Base-by-base conservation (phyloP, 1,140 invertebrate species). In the Antheraea mylitta region DNA sequence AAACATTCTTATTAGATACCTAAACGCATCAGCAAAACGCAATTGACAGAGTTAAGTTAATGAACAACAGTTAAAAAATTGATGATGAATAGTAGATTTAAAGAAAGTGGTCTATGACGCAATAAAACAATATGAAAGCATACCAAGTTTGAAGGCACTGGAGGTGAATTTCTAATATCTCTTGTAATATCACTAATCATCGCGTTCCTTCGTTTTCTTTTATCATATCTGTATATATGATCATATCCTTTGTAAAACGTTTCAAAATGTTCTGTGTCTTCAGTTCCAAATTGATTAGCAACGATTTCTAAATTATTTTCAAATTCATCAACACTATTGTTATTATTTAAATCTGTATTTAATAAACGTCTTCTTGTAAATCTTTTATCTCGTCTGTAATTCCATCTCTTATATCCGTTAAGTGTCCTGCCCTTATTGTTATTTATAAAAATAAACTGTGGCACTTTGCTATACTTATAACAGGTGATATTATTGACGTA, bases 341-440 rank as follows among this genome's bases (percentile, higher is more conserved):
- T 63, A 60, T 73, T 67, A 18, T n/a, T 18, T 8, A 18, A 37
- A 38, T 38, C 37, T 42, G 11, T 6, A 6, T 42, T n/a, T 4
- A 18, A 38, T 37, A 7, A 37, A 42, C 11, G 19, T 18, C 18
- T 42, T 53, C 45, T 53, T 16, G 11, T 30, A 60, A 73, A 75
- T 64, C 79, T 75, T 68, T 78, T 85, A 16, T 71, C 69, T 19
- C 83, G 68, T 19, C 75, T 75, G 78, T 76, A 80, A 64, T 79
- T 69, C 83, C 77, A 84, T 71, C 64, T 9, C 38, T 53, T 48
- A 63, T 48, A 64, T 67, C 66, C 36, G 53, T 22, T 70, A 67
- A 70, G n/a, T 67, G 42, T 71, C 0, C n/a, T 59, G 48, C 63
- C 64, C 37, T 69, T 64, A 48, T 69, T 72, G 62, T 64, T 58